Evolutionary conservation across 2,113 vertebrate species (phyloP).

Genomic region (Phylloscopus trochiloides): DNA sequence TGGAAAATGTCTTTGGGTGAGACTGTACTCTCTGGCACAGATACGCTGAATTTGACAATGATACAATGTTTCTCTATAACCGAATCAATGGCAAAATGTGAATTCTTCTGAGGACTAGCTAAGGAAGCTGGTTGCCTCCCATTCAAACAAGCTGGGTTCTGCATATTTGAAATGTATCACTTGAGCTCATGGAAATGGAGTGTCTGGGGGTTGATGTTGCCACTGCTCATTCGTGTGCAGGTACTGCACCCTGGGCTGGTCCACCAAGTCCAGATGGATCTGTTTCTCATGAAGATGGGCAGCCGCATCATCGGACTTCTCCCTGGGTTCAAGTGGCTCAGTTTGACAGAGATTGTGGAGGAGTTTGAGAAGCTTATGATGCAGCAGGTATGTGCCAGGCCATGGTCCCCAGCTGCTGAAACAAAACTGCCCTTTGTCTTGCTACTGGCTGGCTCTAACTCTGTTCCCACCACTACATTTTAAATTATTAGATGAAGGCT

Average conservation of each 20-base stretch:
- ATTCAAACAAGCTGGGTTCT: neutral
- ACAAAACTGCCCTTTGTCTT: neutral
- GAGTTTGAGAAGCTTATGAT: conserved; percentile 97
- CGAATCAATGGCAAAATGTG: neutral
- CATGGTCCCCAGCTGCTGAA: neutral
- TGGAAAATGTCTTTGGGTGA: neutral
- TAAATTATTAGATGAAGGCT: neutral
- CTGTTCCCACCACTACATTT: neutral
- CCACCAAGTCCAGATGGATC: conserved; percentile 86
- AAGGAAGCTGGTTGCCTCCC: neutral
- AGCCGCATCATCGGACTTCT: conserved; percentile 83
- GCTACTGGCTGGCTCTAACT: neutral
- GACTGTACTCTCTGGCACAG: neutral
- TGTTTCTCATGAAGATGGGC: conserved; percentile 88
- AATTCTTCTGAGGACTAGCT: neutral
- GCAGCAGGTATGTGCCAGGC: conserved; percentile 81
- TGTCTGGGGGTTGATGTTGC: neutral
- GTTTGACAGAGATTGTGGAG: conserved; percentile 86
- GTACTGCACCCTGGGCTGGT: conserved; percentile 91
- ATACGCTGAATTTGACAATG: neutral
- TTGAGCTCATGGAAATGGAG: neutral
- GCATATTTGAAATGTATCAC: neutral
- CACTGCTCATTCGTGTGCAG: conserved; percentile 56
- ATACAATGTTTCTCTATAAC: neutral
- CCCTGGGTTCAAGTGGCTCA: conserved; percentile 94